Conservation (phyloP, 2,888 invertebrate genomes). For the Automeris io region DNA sequence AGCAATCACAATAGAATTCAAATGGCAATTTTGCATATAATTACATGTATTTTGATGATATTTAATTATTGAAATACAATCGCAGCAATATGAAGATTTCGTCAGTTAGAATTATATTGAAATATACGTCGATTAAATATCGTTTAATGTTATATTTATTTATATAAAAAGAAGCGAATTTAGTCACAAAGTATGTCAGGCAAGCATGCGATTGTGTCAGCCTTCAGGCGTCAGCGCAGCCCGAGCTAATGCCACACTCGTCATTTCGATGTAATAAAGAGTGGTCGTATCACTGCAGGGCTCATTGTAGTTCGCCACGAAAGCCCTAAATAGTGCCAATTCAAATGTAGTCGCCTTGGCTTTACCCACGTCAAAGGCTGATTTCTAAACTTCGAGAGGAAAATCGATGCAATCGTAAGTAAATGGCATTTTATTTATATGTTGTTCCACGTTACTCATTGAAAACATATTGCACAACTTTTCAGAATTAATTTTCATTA, state of each 20-base stretch:
- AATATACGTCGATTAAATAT: no score
- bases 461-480: constrained; percentile 44
- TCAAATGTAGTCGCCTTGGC: constrained; percentile 75
- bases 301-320: constrained; percentile 73
- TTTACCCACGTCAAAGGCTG: constrained; percentile 48
- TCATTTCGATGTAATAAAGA: constrained; percentile 63
- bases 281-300: constrained; percentile 65
- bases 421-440: constrained; percentile 10
- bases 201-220: constrained; percentile 16
- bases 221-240: constrained; percentile 10
- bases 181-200: not conserved
- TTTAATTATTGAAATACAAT: no score
- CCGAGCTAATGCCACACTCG: constrained; percentile 34
- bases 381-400: constrained; percentile 57
- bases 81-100: no score
- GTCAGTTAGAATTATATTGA: no score
- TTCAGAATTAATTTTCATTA: not conserved
- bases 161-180: no score
- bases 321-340: constrained; percentile 67
- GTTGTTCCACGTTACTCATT: constrained; percentile 19
- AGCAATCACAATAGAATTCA: no score
- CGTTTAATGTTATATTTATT: no score
- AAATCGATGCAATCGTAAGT: constrained; percentile 73
- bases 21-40: no score
- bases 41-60: no score